Evolutionary conservation across 2,113 vertebrate species (phyloP).

Genomic region (Pelecanoides urinatrix): DNA sequence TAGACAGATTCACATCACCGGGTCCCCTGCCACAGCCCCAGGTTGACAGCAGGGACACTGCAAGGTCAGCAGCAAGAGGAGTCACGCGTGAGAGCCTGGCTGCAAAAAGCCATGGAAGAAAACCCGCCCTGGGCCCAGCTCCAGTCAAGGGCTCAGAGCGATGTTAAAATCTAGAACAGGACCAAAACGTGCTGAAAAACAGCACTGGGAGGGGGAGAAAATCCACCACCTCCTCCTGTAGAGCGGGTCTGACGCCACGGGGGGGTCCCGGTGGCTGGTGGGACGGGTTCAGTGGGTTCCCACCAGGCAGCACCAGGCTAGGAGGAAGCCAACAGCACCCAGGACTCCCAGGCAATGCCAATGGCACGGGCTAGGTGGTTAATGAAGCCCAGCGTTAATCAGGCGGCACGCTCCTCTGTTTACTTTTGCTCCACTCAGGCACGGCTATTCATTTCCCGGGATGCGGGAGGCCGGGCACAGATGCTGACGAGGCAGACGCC

Average conservation of each 20-base stretch:
- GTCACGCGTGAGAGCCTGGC: rapidly evolving
- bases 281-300: background rate
- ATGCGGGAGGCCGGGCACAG: background rate
- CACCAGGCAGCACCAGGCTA: background rate
- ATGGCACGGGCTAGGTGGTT: background rate
- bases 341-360: background rate
- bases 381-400: background rate
- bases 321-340: background rate
- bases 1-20: background rate
- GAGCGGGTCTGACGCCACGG: background rate
- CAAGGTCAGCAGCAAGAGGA: background rate
- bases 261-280: rapidly evolving
- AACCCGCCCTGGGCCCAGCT: background rate
- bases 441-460: background rate
- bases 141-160: background rate
- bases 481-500: conserved; percentile 34
- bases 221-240: background rate
- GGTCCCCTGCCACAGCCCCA: background rate
- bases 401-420: background rate
- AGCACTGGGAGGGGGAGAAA: background rate
- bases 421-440: conserved; percentile 15
- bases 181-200: background rate
- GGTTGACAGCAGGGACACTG: background rate
- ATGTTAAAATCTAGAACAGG: rapidly evolving
- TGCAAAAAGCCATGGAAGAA: background rate